Percentiles rank a stretch among this genome's conserved stretches.
phyloP scores from a whole-genome alignment of 2,113 vertebrate genomes.

The Chaetura pelagica region DNA sequence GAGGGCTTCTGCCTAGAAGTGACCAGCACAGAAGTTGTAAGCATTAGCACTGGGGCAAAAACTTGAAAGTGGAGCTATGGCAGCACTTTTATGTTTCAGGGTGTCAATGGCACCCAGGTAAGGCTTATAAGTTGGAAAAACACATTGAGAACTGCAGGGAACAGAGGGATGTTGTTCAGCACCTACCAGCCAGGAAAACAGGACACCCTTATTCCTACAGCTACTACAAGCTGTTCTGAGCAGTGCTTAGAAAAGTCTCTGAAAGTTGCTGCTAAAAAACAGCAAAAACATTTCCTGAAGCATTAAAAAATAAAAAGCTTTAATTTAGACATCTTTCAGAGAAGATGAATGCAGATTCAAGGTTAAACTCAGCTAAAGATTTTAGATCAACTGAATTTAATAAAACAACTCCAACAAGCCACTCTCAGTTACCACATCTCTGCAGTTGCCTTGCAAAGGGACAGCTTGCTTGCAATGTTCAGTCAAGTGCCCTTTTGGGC shows the following conservation, averaged over 20 bases:
- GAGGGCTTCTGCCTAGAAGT: background rate
- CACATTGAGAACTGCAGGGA: background rate
- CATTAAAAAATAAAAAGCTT: background rate
- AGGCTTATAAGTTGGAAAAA: background rate
- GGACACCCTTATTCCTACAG: background rate
- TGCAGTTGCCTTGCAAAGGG: background rate
- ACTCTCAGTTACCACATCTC: accelerated
- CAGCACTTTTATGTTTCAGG: background rate
- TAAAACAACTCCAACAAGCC: background rate
- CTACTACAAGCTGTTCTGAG: background rate
- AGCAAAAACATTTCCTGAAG: background rate
- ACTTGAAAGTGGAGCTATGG: background rate
- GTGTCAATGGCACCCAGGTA: background rate
- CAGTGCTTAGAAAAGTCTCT: background rate
- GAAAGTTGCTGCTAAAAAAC: background rate
- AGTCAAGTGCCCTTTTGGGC: accelerated
- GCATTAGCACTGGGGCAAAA: background rate
- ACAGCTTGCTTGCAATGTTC: background rate
- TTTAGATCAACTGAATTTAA: background rate
- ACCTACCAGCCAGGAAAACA: background rate
- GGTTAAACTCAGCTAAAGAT: background rate
- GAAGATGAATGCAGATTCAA: background rate
- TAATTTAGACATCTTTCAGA: background rate
- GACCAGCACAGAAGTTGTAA: background rate
- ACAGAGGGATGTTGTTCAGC: background rate